Evolutionary conservation across 2,888 invertebrate species (phyloP), one percentile per base, ranked within the genome.

Genomic region (Marasmarcha lunaedactyla): DNA sequence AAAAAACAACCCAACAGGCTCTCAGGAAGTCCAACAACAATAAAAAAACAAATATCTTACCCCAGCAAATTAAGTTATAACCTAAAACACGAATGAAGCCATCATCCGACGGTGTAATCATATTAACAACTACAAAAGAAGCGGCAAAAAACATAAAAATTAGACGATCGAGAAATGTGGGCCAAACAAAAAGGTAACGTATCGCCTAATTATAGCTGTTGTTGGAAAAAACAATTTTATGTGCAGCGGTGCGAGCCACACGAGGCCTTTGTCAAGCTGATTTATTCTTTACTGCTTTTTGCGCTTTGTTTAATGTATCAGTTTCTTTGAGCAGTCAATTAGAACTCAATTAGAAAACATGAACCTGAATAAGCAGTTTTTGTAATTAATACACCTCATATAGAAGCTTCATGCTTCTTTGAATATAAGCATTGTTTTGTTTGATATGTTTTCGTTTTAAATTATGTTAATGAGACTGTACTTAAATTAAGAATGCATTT

Each of bases 61-160:
- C 65, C 72, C 71, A 63, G 68, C 77, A 83, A 83, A 83, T 83
- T 83, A 83, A 83, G 83, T 83, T 83, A 81, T 81, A 83, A 83
- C 73, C 78, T 79, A 77, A 79, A 79, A 79, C 79, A 79, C 77
- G 83, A 81, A 83, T 81, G 79, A 81, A 83, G 83, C 81, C 78
- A 81, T 81, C 83, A 81, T 77, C 79, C 69, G 71, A 78, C 72
- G 76, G 73, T 79, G 78, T 83, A 83, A 83, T 83, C 83, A 81
- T 81, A 81, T 83, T 81, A 83, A 83, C 83, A 79, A 81, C 79
- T 79, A 81, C 81, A 81, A 81, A 83, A 81, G 79, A 69, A 71
- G 67, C 71, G 71, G 74, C 73, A 78, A 81, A 83, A 83, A 81
- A 78, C 65, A 65, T 59, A 74, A 72, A 83, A 83, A 81, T 81